These are phyloP conservation scores for Pseudotriccus pelzelni DNA, from an alignment of 2,797 vertebrate genomes.

Conservation along the genomic window DNA sequence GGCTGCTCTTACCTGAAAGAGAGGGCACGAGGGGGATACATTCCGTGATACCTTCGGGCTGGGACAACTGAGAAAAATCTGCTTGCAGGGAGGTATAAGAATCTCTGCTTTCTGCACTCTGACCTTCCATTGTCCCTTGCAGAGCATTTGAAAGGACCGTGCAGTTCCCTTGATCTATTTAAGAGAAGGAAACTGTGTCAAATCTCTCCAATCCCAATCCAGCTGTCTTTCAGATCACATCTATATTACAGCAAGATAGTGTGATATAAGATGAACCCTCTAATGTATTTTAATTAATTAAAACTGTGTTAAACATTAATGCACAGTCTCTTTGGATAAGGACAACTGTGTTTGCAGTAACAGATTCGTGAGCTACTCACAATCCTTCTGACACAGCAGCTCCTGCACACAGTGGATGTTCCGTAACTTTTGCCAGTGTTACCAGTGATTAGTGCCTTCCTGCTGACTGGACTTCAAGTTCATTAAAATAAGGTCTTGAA, in stretches of 20 bases:
- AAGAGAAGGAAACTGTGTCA: slow-evolving; percentile 62
- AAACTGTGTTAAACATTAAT: background rate
- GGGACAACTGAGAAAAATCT: background rate
- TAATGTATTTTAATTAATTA: slow-evolving; percentile 46
- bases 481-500: background rate
- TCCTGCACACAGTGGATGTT: background rate
- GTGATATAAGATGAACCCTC: background rate
- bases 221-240: slow-evolving; percentile 48
- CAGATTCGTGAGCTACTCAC: background rate
- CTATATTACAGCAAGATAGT: slow-evolving; percentile 13
- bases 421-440: background rate
- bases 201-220: slow-evolving; percentile 30
- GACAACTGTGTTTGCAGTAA: background rate
- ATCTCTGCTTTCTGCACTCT: slow-evolving; percentile 32
- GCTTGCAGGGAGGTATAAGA: background rate
- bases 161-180: slow-evolving; percentile 60
- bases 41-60: background rate
- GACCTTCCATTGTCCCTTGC: slow-evolving; percentile 48
- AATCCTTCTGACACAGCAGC: background rate
- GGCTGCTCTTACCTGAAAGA: slow-evolving; percentile 19
- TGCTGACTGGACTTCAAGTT: background rate
- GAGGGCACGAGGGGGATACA: background rate
- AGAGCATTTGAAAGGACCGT: slow-evolving; percentile 27
- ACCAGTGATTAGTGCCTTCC: background rate
- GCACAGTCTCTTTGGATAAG: background rate